Conservation (phyloP, 2,888 invertebrate species). For the Chromoteleia sp. region DNA sequence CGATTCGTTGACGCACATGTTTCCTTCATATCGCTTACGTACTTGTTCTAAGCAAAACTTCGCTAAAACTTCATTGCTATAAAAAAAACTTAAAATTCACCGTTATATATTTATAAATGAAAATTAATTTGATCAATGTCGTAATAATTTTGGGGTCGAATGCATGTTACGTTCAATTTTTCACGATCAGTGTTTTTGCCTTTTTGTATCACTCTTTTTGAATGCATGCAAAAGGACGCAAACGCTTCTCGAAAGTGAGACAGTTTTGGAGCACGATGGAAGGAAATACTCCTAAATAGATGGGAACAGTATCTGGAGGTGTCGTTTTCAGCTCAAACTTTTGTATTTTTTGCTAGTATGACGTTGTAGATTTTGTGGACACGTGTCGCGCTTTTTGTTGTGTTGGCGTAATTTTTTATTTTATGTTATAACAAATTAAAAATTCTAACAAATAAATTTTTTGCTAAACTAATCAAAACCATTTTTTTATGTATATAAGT, state of each 20-base stretch:
- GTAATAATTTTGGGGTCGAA: slow-evolving; percentile 7
- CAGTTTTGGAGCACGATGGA: slow-evolving; percentile 85
- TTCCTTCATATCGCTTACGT: slow-evolving; percentile 36
- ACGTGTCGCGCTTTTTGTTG: slow-evolving; percentile 50
- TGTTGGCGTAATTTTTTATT: slow-evolving; percentile 25
- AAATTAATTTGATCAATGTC: not conserved
- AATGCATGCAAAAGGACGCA: slow-evolving; percentile 81
- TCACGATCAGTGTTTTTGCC: slow-evolving; percentile 62
- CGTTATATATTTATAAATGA: not conserved
- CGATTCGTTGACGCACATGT: slow-evolving; percentile 34
- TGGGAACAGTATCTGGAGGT: slow-evolving; percentile 59
- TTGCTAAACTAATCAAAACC: too few species aligned
- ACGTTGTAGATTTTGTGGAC: slow-evolving; percentile 44
- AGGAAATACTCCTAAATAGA: slow-evolving; percentile 80
- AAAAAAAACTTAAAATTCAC: slow-evolving; percentile 4
- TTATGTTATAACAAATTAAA: not conserved
- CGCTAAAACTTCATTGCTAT: slow-evolving; percentile 8
- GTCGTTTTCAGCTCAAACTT: slow-evolving; percentile 53
- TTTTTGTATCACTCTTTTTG: slow-evolving; percentile 69
- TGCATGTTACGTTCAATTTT: slow-evolving; percentile 36
- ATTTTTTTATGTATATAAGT: too few species aligned
- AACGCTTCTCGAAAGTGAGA: slow-evolving; percentile 83
- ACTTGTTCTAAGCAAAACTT: slow-evolving; percentile 18
- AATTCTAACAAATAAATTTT: too few species aligned
- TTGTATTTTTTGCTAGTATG: slow-evolving; percentile 55